phyloP scores from a whole-genome alignment of 2,797 vertebrate genomes.

The Phalanger gymnotis region DNA sequence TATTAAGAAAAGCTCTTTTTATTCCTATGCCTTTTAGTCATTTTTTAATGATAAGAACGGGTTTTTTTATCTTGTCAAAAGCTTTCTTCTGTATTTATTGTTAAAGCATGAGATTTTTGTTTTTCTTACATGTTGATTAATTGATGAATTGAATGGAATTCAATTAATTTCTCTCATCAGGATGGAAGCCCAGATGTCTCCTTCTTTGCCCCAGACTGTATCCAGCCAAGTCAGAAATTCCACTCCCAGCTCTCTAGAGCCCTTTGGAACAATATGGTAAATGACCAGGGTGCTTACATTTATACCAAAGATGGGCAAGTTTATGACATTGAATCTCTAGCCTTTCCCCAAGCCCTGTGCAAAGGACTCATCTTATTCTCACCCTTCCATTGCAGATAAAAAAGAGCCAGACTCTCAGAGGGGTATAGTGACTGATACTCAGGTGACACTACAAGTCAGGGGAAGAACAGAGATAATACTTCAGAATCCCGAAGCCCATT shows the following conservation, averaged over 20 bases:
- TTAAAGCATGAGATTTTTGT: neutral
- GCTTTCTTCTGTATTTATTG: neutral
- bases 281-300: neutral
- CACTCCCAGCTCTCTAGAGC: slow-evolving; percentile 90
- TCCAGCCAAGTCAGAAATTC: slow-evolving; percentile 91
- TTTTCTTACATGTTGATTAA: neutral
- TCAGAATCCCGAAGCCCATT: neutral
- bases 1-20: neutral
- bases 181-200: slow-evolving; percentile 89
- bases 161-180: slow-evolving; percentile 79
- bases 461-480: neutral
- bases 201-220: slow-evolving; percentile 93
- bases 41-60: neutral
- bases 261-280: slow-evolving; percentile 96
- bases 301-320: neutral
- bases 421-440: neutral
- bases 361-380: neutral
- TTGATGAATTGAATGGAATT: neutral
- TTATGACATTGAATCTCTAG: neutral
- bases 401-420: neutral
- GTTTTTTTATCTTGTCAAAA: neutral
- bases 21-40: neutral
- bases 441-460: neutral
- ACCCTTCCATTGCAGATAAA: neutral
- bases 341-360: neutral